Conservation (phyloP, 2,113 vertebrate species). For the Vombatus ursinus region DNA sequence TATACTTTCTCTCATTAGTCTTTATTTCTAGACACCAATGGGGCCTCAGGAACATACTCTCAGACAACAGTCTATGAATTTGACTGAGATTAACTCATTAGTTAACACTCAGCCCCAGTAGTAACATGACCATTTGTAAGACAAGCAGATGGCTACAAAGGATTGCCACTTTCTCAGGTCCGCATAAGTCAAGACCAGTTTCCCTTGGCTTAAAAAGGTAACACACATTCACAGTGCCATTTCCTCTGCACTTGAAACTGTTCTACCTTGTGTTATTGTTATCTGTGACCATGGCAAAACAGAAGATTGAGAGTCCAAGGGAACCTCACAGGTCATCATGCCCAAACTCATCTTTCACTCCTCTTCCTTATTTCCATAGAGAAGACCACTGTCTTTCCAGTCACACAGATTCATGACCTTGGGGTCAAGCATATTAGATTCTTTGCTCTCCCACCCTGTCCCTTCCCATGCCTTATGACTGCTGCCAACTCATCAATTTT, state of each 20-base stretch:
- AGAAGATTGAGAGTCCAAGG: neutral
- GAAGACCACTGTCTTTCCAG: too few species aligned
- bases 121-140: neutral
- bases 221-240: neutral
- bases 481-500: neutral
- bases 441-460: neutral
- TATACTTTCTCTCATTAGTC: too few species aligned
- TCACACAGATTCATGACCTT: neutral
- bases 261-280: neutral
- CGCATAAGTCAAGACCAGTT: neutral
- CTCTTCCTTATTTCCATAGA: neutral
- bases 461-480: neutral
- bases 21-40: neutral
- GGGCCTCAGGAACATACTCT: neutral
- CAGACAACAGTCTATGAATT: neutral
- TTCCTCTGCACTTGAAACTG: neutral
- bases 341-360: neutral
- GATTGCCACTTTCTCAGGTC: neutral
- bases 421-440: neutral
- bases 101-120: neutral
- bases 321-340: neutral
- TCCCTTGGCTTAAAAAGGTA: neutral
- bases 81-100: neutral
- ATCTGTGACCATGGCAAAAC: neutral
- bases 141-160: neutral